These are phyloP conservation scores for Ectropis crepuscularia DNA, from an alignment of 2,888 invertebrate genomes.

Conservation along the genomic window DNA sequence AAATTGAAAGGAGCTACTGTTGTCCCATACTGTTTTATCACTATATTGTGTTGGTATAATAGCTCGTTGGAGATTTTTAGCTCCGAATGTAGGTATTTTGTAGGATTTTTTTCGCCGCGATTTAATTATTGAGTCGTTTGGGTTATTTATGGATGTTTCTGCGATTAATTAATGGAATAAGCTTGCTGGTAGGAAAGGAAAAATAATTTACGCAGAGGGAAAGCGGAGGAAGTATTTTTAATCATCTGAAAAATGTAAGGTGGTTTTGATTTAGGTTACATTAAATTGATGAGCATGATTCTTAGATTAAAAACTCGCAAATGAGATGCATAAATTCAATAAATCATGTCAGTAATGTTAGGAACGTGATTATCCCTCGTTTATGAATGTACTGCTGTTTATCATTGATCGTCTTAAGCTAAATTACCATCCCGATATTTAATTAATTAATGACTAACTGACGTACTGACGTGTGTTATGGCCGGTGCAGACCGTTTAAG, in stretches of 20 bases:
- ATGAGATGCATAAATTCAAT: too few relatives aligned
- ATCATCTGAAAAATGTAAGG: background rate
- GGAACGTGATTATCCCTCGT: too few relatives aligned
- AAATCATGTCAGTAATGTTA: too few relatives aligned
- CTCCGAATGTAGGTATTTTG: slow-evolving; percentile 42
- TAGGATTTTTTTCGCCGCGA: slow-evolving; percentile 40
- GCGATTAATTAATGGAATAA: slow-evolving; percentile 33
- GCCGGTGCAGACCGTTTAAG: too few relatives aligned
- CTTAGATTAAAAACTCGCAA: too few relatives aligned
- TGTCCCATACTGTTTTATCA: slow-evolving; percentile 6
- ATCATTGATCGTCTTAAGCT: too few relatives aligned
- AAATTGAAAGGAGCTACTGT: background rate
- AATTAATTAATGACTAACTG: too few relatives aligned
- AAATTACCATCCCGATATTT: too few relatives aligned
- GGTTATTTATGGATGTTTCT: slow-evolving; percentile 37
- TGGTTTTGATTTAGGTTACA: background rate
- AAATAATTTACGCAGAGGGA: slow-evolving; percentile 14
- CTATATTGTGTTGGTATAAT: slow-evolving; percentile 42
- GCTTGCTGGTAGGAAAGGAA: slow-evolving; percentile 11
- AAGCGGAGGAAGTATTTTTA: background rate
- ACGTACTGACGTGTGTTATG: too few relatives aligned
- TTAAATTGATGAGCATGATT: too few relatives aligned
- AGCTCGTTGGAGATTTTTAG: slow-evolving; percentile 49
- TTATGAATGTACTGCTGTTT: too few relatives aligned
- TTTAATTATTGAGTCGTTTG: slow-evolving; percentile 44